Evolutionary conservation across 2,113 vertebrate genomes (phyloP).

Genomic region (Lophius piscatorius): DNA sequence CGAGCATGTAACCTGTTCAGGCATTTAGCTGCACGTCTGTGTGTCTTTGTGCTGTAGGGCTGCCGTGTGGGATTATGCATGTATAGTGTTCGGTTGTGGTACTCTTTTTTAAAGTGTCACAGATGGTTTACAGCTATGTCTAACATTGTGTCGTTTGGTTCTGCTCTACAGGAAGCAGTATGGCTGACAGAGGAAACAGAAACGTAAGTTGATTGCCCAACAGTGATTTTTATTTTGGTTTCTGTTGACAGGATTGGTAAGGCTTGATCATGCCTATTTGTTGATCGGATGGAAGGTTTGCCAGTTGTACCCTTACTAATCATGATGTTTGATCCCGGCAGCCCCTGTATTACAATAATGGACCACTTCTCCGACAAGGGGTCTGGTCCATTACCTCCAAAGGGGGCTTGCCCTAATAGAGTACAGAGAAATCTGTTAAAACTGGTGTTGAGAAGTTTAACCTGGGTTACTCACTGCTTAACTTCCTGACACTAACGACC

Average conservation of each 20-base stretch:
- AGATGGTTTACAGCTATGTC: slow-evolving; percentile 21
- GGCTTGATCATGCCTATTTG: background rate
- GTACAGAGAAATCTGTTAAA: too few relatives aligned
- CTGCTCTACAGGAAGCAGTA: slow-evolving; percentile 61
- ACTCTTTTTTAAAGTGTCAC: slow-evolving; percentile 51
- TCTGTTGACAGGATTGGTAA: background rate
- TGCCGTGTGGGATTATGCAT: slow-evolving; percentile 42
- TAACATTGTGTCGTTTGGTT: slow-evolving; percentile 21
- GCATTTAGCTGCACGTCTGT: slow-evolving; percentile 21
- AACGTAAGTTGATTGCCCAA: slow-evolving; percentile 53
- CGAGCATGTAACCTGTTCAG: slow-evolving; percentile 46
- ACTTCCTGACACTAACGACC: too few relatives aligned
- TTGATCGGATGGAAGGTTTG: too few relatives aligned
- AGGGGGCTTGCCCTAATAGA: too few relatives aligned
- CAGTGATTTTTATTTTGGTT: background rate
- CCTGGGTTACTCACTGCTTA: too few relatives aligned
- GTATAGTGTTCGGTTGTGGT: slow-evolving; percentile 39
- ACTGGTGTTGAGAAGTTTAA: too few relatives aligned
- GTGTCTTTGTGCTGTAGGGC: slow-evolving; percentile 30
- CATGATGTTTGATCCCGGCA: too few relatives aligned
- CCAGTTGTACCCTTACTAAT: too few relatives aligned
- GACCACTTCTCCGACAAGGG: too few relatives aligned
- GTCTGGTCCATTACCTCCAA: too few relatives aligned
- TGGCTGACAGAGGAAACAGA: slow-evolving; percentile 14
- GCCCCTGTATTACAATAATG: too few relatives aligned